Evolutionary conservation across 2,888 invertebrate species (phyloP), one percentile per base, ranked within the genome.

Genomic region (Epinotia nisella): DNA sequence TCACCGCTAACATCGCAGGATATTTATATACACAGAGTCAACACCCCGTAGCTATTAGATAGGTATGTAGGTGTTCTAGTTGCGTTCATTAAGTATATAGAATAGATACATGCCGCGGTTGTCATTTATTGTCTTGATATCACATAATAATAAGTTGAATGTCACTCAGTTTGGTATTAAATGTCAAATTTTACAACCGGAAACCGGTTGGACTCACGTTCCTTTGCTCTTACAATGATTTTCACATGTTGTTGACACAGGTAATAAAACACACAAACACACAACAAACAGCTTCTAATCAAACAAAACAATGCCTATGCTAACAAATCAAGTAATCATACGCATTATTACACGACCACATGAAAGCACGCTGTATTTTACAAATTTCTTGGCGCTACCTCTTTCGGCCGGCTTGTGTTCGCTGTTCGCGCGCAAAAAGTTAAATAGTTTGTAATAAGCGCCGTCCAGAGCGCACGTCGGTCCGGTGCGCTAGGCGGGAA

Each of bases 241-340:
- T 71, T 66, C 41, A 66, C 53, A 58, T 21, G 39, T 9, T 17
- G 21, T 15, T 24, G 53, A 69, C n/a, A 45, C 5, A 49, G n/a
- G 53, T 66, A 71, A 69, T 64, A 64, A 59, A 71, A 69, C 59
- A n/a, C n/a, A n/a, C n/a, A n/a, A n/a, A n/a, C n/a, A n/a, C n/a
- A n/a, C n/a, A n/a, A n/a, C n/a, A n/a, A 64, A 59, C 68, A 64
- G 56, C 41, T 58, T 15, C 69, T 73, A 69, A 73, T 69, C 69
- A 68, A 69, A 73, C 64, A 69, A 64, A 73, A 73, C 78, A 77
- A 79, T 77, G 71, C 65, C 75, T 76, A 74, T 72, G 74, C 76
- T 79, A 81, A 83, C 80, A 82, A 85, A 84, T 80, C 79, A 80
- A 81, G 78, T 78, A 82, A 83, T 85, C 81, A 83, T 81, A 74